Conservation (phyloP, 2,888 invertebrate genomes). For the Acleris cristana region DNA sequence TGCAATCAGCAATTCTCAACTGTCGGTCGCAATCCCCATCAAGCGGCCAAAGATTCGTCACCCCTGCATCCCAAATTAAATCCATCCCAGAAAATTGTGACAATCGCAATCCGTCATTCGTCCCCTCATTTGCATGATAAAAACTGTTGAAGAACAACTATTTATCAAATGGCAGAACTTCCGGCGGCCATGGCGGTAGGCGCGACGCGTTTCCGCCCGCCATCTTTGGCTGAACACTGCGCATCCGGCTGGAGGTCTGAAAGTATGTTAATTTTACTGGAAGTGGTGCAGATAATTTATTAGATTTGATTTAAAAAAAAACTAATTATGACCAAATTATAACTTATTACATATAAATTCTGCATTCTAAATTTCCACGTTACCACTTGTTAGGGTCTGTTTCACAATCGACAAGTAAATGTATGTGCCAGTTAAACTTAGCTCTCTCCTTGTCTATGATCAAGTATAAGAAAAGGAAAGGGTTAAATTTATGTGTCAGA, state of each 20-base stretch:
- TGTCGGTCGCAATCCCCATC: conserved; percentile 49
- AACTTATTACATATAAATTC: no score
- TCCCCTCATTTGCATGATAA: conserved; percentile 83
- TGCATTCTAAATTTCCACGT: no score
- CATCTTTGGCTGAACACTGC: conserved; percentile 65
- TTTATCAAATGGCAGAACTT: conserved; percentile 82
- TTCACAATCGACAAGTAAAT: no score
- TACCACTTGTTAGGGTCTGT: no score
- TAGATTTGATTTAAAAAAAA: no score
- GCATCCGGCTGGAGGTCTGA: conserved; percentile 51
- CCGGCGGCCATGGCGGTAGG: conserved; percentile 80
- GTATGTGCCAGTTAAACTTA: no score
- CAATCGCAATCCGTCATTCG: conserved; percentile 80
- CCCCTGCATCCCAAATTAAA: conserved; percentile 78
- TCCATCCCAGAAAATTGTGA: conserved; percentile 81
- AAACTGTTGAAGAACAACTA: conserved; percentile 83
- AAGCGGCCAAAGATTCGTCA: conserved; percentile 62
- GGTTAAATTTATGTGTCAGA: no score
- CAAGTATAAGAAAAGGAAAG: no score
- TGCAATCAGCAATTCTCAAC: conserved; percentile 57
- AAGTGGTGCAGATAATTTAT: conserved; percentile 35
- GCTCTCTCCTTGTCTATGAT: no score
- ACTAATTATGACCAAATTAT: no score
- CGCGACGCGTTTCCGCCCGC: conserved; percentile 79
- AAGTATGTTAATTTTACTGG: conserved; percentile 37